A percentile compares a stretch with the other conserved stretches of the same genome.
Conservation (phyloP, 2,888 invertebrate genomes). For the Micoletzkya japonica region DNA sequence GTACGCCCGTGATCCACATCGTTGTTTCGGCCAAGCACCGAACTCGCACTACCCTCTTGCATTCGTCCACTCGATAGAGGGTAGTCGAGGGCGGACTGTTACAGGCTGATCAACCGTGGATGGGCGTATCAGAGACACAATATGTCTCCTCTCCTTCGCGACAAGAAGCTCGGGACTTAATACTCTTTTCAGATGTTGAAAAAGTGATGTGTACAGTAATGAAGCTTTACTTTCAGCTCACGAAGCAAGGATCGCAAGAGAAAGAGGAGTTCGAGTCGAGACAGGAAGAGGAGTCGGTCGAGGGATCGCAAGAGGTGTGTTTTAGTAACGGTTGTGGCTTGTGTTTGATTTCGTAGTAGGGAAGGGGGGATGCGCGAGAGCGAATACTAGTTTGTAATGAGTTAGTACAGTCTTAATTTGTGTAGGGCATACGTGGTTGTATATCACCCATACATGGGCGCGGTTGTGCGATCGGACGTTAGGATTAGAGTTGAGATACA, state of each 20-base stretch:
- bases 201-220: neutral
- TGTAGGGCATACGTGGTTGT: too few relatives aligned
- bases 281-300: slow-evolving; percentile 30
- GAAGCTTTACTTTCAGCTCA: slow-evolving; percentile 6
- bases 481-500: too few relatives aligned
- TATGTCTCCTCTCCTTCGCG: neutral
- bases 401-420: too few relatives aligned
- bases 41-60: slow-evolving; percentile 1
- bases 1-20: slow-evolving; percentile 28
- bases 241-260: slow-evolving; percentile 21
- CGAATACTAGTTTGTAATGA: neutral
- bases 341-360: neutral
- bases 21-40: slow-evolving; percentile 24
- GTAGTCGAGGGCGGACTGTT: slow-evolving; percentile 6
- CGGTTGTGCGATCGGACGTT: too few relatives aligned
- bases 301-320: slow-evolving; percentile 23
- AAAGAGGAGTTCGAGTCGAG: slow-evolving; percentile 33
- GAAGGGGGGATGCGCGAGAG: neutral
- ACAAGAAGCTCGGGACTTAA: neutral
- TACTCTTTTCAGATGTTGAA: slow-evolving; percentile 26
- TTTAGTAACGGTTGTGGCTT: neutral
- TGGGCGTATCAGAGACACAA: neutral
- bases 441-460: too few relatives aligned
- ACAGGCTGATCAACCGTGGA: slow-evolving; percentile 29
- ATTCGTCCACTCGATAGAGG: neutral